Evolutionary conservation across 2,888 invertebrate species (phyloP), one percentile per base, ranked within the genome.

Genomic region (Tetropium fuscum): DNA sequence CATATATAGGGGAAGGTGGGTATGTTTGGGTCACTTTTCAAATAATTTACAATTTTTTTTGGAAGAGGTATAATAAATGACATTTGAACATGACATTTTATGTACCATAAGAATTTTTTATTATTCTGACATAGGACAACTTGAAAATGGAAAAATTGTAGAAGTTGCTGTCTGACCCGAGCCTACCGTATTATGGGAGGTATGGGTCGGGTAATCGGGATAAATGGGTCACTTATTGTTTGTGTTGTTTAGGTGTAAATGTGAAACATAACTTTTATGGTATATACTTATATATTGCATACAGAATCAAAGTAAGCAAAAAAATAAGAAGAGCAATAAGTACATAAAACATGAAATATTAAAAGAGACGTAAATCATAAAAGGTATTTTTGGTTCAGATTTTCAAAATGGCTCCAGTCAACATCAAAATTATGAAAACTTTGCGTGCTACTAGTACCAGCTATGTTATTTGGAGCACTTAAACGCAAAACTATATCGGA

Each of bases 1-100:
- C n/a, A n/a, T n/a, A n/a, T n/a, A n/a, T 22, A 22, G 47, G 47
- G 47, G 47, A 47, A 15, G 13, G 47, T 25, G 11, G 47, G 47
- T 1, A 47, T 10, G 47, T 47, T 47, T 47, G 30, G 47, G 47
- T 43, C 25, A 43, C 22, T 22, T 22, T 22, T 22, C 22, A 22
- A 22, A 22, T 22, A 22, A 22, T 22, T 22, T 22, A 22, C 22
- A 22, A 22, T 5, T 5, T 22, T 22, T 22, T 22, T 22, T 22
- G 22, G 22, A 22, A 22, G 22, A 22, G 22, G 3, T 22, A 22
- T 22, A 22, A 22, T 22, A 5, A 22, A 22, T 22, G 22, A 22
- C 22, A 22, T 22, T 22, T 22, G 22, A 22, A 22, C 22, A 22
- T 22, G 3, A n/a, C n/a, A n/a, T n/a, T n/a, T n/a, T 22, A 22